A percentile compares a stretch with the other conserved stretches of the same genome.
Conservation (phyloP, 2,888 invertebrate genomes). For the Amorpha juglandis region DNA sequence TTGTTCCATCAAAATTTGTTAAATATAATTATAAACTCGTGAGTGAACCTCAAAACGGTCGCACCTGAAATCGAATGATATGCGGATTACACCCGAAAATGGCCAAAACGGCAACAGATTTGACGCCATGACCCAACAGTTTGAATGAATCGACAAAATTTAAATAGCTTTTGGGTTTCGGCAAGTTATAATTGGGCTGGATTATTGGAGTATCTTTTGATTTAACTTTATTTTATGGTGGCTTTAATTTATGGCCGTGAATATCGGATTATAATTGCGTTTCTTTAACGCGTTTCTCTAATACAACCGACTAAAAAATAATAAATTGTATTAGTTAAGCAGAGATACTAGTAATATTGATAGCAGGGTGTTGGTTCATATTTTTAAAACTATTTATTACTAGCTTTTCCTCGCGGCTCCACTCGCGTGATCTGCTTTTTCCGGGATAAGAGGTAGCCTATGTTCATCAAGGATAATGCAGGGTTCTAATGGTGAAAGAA, state of each 20-base stretch:
- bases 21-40: neutral
- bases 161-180: neutral
- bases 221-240: neutral
- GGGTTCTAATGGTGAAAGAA: too few relatives aligned
- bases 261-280: neutral
- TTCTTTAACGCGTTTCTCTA: neutral
- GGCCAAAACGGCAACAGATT: constrained; percentile 9
- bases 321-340: too few relatives aligned
- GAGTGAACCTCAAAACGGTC: neutral
- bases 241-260: neutral
- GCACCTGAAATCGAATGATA: constrained; percentile 12
- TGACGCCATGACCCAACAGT: neutral
- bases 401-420: too few relatives aligned
- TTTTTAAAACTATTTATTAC: too few relatives aligned
- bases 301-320: too few relatives aligned
- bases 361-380: too few relatives aligned
- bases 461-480: too few relatives aligned
- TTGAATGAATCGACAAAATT: constrained; percentile 14
- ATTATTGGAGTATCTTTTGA: neutral
- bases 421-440: too few relatives aligned
- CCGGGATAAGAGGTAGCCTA: too few relatives aligned
- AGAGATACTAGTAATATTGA: too few relatives aligned
- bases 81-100: constrained; percentile 9
- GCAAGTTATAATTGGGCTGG: constrained; percentile 8
- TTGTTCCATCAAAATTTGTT: too few relatives aligned